phyloP scores from a whole-genome alignment of 2,797 vertebrate genomes.

The Botia almorhae region DNA sequence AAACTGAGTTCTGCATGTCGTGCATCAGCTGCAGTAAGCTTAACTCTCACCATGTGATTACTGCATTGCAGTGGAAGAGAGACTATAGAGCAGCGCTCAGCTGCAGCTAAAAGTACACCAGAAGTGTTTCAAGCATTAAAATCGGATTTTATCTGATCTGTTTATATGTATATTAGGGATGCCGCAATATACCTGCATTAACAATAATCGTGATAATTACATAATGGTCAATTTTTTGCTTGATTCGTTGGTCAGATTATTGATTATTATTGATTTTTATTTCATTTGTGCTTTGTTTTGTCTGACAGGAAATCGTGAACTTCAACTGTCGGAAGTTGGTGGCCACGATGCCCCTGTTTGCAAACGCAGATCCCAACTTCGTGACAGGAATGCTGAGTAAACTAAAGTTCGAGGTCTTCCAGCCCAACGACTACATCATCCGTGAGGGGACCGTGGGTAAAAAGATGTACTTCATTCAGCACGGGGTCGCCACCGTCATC shows the following conservation, averaged over 20 bases:
- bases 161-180: too few relatives aligned
- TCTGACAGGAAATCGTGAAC: slow-evolving; percentile 93
- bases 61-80: slow-evolving; percentile 32
- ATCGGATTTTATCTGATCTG: too few relatives aligned
- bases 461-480: slow-evolving; percentile 99
- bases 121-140: not conserved
- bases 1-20: too few relatives aligned
- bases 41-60: not conserved
- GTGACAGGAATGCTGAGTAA: slow-evolving; percentile 99
- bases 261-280: not conserved
- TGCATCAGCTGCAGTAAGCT: not conserved
- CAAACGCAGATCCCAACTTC: slow-evolving; percentile 97
- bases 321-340: slow-evolving; percentile 97
- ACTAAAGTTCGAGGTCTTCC: slow-evolving; percentile 95
- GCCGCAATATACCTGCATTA: too few relatives aligned
- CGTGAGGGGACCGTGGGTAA: slow-evolving; percentile 96
- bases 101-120: not conserved
- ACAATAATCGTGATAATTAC: too few relatives aligned
- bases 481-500: slow-evolving; percentile 95
- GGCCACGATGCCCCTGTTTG: slow-evolving; percentile 97
- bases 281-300: slow-evolving; percentile 16
- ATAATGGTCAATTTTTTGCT: not conserved
- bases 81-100: not conserved
- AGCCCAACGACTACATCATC: slow-evolving; percentile 97
- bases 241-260: not conserved